These are phyloP conservation scores for Xyrichtys novacula DNA, from an alignment of 2,797 vertebrate species.

Conservation along the genomic window DNA sequence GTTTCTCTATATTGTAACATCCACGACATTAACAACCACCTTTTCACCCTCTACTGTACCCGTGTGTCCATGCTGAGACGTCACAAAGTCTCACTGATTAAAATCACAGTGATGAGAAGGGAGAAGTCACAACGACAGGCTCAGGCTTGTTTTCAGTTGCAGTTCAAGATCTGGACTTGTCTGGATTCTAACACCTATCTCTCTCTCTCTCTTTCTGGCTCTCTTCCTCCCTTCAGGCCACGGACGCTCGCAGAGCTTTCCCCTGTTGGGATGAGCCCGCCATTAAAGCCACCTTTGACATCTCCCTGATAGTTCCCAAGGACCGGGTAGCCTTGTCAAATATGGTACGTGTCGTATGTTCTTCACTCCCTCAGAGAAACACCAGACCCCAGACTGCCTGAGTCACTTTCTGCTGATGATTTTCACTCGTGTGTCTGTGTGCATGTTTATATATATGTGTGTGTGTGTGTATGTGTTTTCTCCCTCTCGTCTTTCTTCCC, in stretches of 20 bases:
- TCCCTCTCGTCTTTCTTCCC: conserved; percentile 5
- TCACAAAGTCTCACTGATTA: not conserved
- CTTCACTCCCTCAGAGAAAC: conserved; percentile 34
- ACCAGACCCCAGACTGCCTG: conserved; percentile 34
- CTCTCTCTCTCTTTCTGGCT: conserved; percentile 3
- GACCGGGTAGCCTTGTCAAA: conserved; percentile 99
- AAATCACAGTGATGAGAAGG: not conserved
- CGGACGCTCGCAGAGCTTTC: conserved; percentile 97
- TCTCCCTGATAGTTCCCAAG: conserved; percentile 96
- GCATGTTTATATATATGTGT: conserved; percentile 19
- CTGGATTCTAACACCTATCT: conserved; percentile 5
- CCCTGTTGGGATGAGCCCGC: conserved; percentile 99
- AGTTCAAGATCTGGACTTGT: too few relatives aligned
- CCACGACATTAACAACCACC: not conserved
- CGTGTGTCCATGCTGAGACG: not conserved
- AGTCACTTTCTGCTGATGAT: conserved; percentile 37
- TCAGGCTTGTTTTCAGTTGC: too few relatives aligned
- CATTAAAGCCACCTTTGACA: conserved; percentile 99
- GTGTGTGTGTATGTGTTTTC: conserved; percentile 24
- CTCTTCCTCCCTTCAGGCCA: conserved; percentile 85
- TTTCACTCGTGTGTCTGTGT: conserved; percentile 23
- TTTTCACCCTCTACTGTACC: not conserved
- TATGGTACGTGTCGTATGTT: conserved; percentile 88
- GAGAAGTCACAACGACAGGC: not conserved
- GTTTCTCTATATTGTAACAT: too few relatives aligned